phyloP scores from a whole-genome alignment of 1,140 invertebrate species.

The Hypsibius dujardini region DNA sequence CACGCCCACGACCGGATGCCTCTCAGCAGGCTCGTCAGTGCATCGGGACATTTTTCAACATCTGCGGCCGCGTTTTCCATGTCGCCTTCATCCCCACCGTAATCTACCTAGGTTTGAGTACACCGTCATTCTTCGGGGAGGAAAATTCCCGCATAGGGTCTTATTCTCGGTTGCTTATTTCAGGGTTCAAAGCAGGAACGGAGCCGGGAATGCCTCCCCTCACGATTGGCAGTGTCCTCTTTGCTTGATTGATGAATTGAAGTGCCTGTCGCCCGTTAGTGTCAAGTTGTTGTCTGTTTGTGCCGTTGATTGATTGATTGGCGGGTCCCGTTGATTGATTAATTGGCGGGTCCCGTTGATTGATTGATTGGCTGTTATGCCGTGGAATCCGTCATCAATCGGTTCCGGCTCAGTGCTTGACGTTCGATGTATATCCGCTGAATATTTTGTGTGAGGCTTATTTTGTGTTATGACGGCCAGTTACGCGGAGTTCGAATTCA shows the following conservation, averaged over 20 bases:
- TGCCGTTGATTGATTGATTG: too few species aligned
- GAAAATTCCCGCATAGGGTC: neutral
- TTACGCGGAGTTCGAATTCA: too few species aligned
- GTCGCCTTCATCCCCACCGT: slow-evolving; percentile 1
- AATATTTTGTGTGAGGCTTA: too few species aligned
- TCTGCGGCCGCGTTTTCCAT: slow-evolving; percentile 9
- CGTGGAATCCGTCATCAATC: too few species aligned
- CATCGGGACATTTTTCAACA: slow-evolving; percentile 2
- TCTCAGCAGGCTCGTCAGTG: neutral
- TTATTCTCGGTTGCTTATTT: neutral
- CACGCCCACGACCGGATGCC: neutral
- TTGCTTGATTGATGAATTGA: neutral
- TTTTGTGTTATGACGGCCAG: too few species aligned
- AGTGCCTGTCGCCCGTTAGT: too few species aligned
- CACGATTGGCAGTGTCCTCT: neutral
- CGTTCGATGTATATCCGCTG: too few species aligned
- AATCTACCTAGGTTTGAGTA: slow-evolving; percentile 4
- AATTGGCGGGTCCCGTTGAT: too few species aligned
- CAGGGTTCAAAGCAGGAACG: neutral
- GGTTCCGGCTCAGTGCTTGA: too few species aligned
- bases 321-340: too few species aligned
- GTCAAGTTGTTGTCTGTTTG: too few species aligned
- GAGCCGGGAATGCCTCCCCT: slow-evolving; percentile 15
- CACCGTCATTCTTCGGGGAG: neutral
- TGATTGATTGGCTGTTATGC: too few species aligned